A percentile compares a stretch with the other conserved stretches of the same genome.
Evolutionary conservation across 2,797 vertebrate genomes (phyloP).

Genomic region (Bradypodion ventrale): DNA sequence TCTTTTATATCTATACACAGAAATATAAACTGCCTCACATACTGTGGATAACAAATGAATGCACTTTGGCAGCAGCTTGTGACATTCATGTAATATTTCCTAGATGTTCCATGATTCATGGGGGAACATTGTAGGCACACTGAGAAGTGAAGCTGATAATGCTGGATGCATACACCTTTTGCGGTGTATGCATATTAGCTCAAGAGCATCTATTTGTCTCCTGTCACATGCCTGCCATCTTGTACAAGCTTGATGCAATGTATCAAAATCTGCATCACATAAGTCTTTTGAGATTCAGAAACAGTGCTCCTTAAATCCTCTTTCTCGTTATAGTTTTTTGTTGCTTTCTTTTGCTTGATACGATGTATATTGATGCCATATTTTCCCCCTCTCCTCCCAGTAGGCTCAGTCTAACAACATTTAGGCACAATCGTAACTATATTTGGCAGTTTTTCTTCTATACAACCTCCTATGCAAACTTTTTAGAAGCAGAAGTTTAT

Average conservation of each 20-base stretch:
- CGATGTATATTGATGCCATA: too few relatives aligned
- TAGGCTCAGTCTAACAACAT: neutral
- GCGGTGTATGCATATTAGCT: constrained; percentile 24
- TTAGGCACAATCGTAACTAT: too few relatives aligned
- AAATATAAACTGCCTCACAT: constrained; percentile 35
- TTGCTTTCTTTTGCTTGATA: too few relatives aligned
- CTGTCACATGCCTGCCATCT: constrained; percentile 13
- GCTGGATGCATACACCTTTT: neutral
- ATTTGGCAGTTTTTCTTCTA: neutral
- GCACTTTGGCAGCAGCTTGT: constrained; percentile 25
- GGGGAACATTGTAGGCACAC: neutral
- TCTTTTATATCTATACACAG: neutral
- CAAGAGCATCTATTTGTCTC: constrained; percentile 34
- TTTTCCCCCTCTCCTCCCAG: too few relatives aligned
- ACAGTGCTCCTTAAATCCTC: neutral
- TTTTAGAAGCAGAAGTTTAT: neutral
- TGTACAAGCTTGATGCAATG: constrained; percentile 23
- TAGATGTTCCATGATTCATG: constrained; percentile 31
- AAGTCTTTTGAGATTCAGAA: neutral
- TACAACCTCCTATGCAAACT: neutral
- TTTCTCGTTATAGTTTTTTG: neutral
- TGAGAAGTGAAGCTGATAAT: constrained; percentile 17
- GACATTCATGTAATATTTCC: constrained; percentile 46
- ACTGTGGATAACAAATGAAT: constrained; percentile 37
- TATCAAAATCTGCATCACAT: neutral